These are phyloP conservation scores for Lutjanus campechanus DNA, from an alignment of 2,797 vertebrate genomes.

Conservation along the genomic window DNA sequence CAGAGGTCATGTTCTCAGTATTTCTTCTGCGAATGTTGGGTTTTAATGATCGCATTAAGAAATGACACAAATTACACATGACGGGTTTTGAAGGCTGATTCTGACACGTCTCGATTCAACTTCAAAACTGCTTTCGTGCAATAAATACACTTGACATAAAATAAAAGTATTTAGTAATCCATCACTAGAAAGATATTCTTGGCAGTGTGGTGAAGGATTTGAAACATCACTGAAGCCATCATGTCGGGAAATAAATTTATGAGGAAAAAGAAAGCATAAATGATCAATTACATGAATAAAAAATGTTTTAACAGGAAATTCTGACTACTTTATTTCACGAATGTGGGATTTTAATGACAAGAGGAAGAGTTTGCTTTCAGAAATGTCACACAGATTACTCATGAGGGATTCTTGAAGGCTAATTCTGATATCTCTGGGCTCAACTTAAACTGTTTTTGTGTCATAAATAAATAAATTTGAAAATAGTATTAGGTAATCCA, in stretches of 20 bases:
- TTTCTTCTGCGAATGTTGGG: not conserved
- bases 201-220: not conserved
- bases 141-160: not conserved
- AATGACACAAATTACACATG: not conserved
- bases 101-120: not conserved
- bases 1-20: not conserved
- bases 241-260: not conserved
- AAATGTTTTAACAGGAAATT: not conserved
- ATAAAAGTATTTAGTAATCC: not conserved
- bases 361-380: too few relatives aligned
- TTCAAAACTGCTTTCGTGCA: not conserved
- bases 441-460: too few relatives aligned
- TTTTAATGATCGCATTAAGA: not conserved
- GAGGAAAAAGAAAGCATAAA: not conserved
- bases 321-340: too few relatives aligned
- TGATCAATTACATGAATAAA: not conserved
- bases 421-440: too few relatives aligned
- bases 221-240: not conserved
- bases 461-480: too few relatives aligned
- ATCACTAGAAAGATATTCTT: not conserved
- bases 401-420: too few relatives aligned
- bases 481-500: too few relatives aligned
- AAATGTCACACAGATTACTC: too few relatives aligned
- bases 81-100: not conserved
- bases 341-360: too few relatives aligned